A percentile compares a stretch with the other conserved stretches of the same genome.
Evolutionary conservation across 2,888 invertebrate species (phyloP).

Genomic region (Drosophila silvestris): DNA sequence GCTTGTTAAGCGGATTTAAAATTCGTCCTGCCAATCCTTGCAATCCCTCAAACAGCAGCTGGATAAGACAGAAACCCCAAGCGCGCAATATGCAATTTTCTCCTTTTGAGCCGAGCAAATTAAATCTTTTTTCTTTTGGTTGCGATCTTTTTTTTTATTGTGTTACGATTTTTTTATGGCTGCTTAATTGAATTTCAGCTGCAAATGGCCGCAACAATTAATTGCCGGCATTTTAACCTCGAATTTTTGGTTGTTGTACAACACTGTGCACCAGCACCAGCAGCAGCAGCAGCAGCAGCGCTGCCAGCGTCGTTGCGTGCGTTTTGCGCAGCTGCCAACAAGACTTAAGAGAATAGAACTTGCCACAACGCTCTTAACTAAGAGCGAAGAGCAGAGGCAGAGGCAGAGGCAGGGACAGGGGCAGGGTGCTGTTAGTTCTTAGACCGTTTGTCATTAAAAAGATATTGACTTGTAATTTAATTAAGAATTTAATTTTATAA

Average conservation of each 20-base stretch:
- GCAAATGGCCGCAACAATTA: conserved; percentile 58
- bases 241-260: conserved; percentile 43
- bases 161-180: conserved; percentile 52
- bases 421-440: background rate
- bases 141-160: background rate
- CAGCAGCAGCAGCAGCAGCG: background rate
- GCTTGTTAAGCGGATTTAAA: conserved; percentile 62
- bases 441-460: conserved; percentile 27
- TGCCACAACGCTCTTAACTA: conserved; percentile 29
- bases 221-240: conserved; percentile 69
- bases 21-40: conserved; percentile 59
- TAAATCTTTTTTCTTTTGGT: background rate
- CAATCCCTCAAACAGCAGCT: background rate
- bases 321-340: conserved; percentile 25
- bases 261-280: conserved; percentile 15
- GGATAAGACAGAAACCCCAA: conserved; percentile 2
- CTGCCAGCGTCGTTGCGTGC: conserved; percentile 7
- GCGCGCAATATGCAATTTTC: background rate
- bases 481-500: conserved; percentile 55
- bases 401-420: background rate
- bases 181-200: conserved; percentile 65
- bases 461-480: conserved; percentile 58
- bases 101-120: background rate
- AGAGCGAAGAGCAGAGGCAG: background rate
- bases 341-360: conserved; percentile 17